Percentiles rank a stretch among this genome's conserved stretches.
Evolutionary conservation across 92 coral and sea anemone species (phyloP).

Genomic region (Epizoanthus scotinus): DNA sequence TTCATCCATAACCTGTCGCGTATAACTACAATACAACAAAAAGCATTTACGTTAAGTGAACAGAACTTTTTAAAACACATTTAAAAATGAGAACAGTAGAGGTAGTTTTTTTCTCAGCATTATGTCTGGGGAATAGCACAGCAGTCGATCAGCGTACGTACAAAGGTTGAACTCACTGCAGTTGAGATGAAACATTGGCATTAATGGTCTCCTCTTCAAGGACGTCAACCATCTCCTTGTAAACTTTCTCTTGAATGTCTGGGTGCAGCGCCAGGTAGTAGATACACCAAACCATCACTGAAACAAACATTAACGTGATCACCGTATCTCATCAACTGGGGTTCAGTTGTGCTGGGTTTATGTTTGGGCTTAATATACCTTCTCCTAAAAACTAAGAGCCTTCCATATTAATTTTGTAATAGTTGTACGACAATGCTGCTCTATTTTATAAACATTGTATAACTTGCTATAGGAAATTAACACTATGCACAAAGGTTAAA

Average conservation of each 20-base stretch:
- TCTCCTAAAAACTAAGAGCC: no score
- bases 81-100: no score
- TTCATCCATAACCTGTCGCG: conserved; percentile 90
- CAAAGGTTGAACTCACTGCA: conserved; percentile 55
- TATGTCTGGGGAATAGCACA: neutral
- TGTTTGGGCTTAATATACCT: neutral
- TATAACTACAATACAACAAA: conserved; percentile 51
- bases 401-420: no score
- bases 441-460: no score
- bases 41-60: neutral
- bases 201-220: conserved; percentile 81
- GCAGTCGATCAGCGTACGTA: neutral
- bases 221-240: conserved; percentile 70
- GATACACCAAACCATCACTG: conserved; percentile 90
- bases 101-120: no score
- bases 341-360: neutral
- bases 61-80: neutral
- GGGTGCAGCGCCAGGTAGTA: conserved; percentile 85
- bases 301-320: neutral
- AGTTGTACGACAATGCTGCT: no score
- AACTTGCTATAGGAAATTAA: no score
- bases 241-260: conserved; percentile 82
- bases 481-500: no score
- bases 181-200: conserved; percentile 62
- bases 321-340: neutral